These are phyloP conservation scores for Ceyx melanurus DNA, from an alignment of 2,113 vertebrate species.

Conservation along the genomic window DNA sequence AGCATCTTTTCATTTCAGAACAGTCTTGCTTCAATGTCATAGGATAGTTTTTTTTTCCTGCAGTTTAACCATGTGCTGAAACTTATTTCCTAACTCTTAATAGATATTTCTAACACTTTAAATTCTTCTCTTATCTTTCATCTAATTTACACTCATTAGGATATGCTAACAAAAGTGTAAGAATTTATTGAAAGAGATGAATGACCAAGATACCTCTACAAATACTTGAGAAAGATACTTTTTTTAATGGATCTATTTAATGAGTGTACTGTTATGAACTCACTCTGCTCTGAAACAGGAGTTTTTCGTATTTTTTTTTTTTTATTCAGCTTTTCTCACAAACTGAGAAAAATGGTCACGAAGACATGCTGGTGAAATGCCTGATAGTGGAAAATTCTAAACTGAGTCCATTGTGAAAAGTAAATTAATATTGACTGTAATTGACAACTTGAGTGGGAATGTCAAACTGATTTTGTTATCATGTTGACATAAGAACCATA, in stretches of 20 bases:
- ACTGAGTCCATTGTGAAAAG: neutral
- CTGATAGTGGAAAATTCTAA: neutral
- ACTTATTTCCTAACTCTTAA: neutral
- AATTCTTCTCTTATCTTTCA: neutral
- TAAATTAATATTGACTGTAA: neutral
- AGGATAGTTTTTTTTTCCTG: neutral
- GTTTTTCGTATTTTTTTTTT: neutral
- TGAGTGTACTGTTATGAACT: neutral
- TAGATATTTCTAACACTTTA: neutral
- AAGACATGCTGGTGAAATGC: neutral
- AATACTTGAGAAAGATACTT: neutral
- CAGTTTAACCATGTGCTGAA: neutral
- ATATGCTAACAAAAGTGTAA: neutral
- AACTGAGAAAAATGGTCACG: neutral
- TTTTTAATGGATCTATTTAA: neutral
- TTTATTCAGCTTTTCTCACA: neutral
- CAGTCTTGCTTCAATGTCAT: neutral
- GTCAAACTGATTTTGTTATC: neutral
- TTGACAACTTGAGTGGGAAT: neutral
- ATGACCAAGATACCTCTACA: neutral
- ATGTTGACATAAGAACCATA: neutral
- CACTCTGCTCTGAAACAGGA: rapidly evolving
- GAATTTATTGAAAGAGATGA: neutral
- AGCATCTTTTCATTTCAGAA: neutral
- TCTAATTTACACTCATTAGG: neutral